Conservation (phyloP, 2,797 vertebrate genomes). For the Halcyon smyrnensis region DNA sequence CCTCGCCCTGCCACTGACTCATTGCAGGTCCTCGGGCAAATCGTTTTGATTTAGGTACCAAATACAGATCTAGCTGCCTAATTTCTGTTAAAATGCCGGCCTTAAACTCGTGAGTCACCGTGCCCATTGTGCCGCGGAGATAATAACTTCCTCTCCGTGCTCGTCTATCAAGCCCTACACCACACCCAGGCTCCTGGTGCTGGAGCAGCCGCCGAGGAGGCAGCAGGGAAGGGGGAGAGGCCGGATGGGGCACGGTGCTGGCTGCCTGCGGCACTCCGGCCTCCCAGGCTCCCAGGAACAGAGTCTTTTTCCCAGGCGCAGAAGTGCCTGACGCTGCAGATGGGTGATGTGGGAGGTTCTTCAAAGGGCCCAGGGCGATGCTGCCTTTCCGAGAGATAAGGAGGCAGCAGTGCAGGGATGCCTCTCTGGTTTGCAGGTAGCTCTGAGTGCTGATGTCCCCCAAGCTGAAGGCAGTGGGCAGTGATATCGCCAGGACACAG, state of each 20-base stretch:
- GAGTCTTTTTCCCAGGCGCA: neutral
- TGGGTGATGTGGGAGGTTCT: neutral
- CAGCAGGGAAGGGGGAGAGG: neutral
- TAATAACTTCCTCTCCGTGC: constrained; percentile 51
- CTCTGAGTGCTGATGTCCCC: neutral
- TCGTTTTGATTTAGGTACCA: constrained; percentile 56
- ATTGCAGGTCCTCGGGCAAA: constrained; percentile 8
- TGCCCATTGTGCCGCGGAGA: neutral
- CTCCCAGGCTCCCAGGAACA: neutral
- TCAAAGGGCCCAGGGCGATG: neutral
- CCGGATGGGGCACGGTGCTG: neutral
- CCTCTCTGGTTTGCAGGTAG: neutral
- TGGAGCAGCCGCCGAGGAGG: neutral
- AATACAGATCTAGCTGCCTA: constrained; percentile 39
- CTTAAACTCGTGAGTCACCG: constrained; percentile 33
- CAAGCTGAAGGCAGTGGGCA: neutral
- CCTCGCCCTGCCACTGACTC: constrained; percentile 41
- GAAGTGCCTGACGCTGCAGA: neutral
- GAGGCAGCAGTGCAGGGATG: neutral
- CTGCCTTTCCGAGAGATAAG: neutral
- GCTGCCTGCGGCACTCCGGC: neutral
- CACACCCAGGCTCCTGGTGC: neutral
- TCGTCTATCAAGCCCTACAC: constrained; percentile 29
- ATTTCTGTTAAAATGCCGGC: constrained; percentile 39
- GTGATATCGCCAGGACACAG: accelerated